Percentiles rank a stretch among this genome's conserved stretches.
Conservation (phyloP, 2,113 vertebrate genomes). For the Zosterops japonicus region DNA sequence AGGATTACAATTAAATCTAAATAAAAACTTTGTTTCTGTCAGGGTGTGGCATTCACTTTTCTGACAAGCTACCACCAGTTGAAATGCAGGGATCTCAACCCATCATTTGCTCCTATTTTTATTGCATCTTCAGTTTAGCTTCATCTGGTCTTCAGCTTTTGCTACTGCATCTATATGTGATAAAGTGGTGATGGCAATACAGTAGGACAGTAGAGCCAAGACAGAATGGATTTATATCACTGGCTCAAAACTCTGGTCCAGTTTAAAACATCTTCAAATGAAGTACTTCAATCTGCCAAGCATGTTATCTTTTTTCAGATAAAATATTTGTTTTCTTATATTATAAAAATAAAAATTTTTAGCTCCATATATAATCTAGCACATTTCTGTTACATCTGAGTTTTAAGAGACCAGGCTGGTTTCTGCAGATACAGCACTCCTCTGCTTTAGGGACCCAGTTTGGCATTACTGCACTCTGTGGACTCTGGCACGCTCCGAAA, state of each 20-base stretch:
- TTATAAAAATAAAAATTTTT: background rate
- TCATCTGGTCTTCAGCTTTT: background rate
- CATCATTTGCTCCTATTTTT: background rate
- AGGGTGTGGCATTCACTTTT: background rate
- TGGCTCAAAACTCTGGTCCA: background rate
- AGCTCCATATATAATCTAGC: background rate
- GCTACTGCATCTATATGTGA: background rate
- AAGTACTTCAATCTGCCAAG: background rate
- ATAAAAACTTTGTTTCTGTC: background rate
- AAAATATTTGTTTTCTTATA: background rate
- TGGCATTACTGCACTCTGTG: background rate
- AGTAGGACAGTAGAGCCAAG: background rate
- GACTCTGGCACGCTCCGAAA: background rate
- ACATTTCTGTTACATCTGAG: background rate
- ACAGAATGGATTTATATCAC: background rate
- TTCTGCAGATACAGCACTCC: background rate
- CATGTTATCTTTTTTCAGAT: background rate
- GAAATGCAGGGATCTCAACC: background rate
- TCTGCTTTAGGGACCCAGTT: background rate
- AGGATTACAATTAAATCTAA: background rate
- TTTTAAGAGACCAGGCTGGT: background rate
- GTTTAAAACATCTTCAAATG: background rate
- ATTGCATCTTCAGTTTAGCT: background rate
- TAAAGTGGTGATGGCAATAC: background rate
- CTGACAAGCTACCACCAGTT: background rate